These are phyloP conservation scores for Pelodiscus sinensis DNA, from an alignment of 2,113 vertebrate species.

Conservation along the genomic window DNA sequence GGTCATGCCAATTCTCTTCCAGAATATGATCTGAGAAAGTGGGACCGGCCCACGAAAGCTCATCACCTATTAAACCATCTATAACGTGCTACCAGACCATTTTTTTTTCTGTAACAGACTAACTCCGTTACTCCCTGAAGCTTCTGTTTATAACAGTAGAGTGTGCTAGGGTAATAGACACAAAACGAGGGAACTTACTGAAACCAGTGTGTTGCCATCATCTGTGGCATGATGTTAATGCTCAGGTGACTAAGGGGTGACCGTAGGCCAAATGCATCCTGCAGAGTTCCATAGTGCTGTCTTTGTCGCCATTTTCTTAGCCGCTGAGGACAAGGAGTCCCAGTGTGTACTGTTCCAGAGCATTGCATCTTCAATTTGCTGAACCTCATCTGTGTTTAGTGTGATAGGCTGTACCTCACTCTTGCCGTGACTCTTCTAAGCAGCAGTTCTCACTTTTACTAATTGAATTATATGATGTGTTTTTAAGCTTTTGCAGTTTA, in stretches of 20 bases:
- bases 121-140: no score
- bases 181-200: not conserved
- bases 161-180: conserved; percentile 31
- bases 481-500: conserved; percentile 94
- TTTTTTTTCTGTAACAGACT: no score
- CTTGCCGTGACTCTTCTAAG: conserved; percentile 66
- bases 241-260: conserved; percentile 49
- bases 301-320: conserved; percentile 9
- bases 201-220: not conserved
- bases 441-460: conserved; percentile 65
- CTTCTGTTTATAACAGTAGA: not conserved
- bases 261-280: not conserved
- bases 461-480: conserved; percentile 31
- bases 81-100: no score
- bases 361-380: conserved; percentile 38
- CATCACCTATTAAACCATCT: no score
- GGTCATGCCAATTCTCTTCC: no score
- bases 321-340: conserved; percentile 54
- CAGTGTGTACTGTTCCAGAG: conserved; percentile 55
- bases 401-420: conserved; percentile 33
- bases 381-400: no score
- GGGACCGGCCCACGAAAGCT: no score
- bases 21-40: no score
- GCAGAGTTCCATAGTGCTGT: conserved; percentile 29
- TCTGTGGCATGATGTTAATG: not conserved